Base-by-base conservation (phyloP, 1,140 invertebrate genomes). In the Paracyclopina nana region DNA sequence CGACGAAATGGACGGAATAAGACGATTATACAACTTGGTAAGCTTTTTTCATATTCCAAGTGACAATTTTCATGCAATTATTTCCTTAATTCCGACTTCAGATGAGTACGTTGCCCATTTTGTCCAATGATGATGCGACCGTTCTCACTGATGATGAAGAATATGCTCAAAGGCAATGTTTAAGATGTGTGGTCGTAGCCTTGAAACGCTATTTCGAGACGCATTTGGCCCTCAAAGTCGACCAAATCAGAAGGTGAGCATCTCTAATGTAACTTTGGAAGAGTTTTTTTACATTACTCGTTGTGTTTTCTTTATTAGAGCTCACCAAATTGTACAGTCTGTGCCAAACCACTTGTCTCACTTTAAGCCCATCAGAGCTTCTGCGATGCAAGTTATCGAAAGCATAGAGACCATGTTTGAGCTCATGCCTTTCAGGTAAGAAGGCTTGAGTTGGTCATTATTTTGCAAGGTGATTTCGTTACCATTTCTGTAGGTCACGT, bases 171-270 rank as follows among this genome's bases (percentile, higher is more conserved):
- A 64, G 86, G n/a, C 90, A 95, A 67, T 82, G 86, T 43, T 84
- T 91, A 1, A 67, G 87, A 9, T 87, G 94, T 62, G 88, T 94
- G 2, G 86, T 83, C 59, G 77, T 83, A 5, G 82, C 88, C 2
- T 68, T 94, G 1, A 83, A 88, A 60, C 73, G 79, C 52, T 96
- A 96, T 57, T 79, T 90, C 64, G 88, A 95, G 63, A 80, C 82
- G 1, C 91, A 96, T 65, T 66, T 94, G 27, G 75, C 79, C 56
- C 70, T 80, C 30, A 83, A 87, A 48, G 25, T 16, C 1, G 45
- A 48, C 6, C 45, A 48, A 48, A 11, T 48, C 4, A 48, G 22
- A 12, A 48, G 45, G 45, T 48, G 30, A 48, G 16, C 16, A n/a
- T 9, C n/a, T n/a, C n/a, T n/a, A n/a, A n/a, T n/a, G n/a, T n/a